phyloP scores from a whole-genome alignment of 2,797 vertebrate genomes.

The Aldrovandia affinis region DNA sequence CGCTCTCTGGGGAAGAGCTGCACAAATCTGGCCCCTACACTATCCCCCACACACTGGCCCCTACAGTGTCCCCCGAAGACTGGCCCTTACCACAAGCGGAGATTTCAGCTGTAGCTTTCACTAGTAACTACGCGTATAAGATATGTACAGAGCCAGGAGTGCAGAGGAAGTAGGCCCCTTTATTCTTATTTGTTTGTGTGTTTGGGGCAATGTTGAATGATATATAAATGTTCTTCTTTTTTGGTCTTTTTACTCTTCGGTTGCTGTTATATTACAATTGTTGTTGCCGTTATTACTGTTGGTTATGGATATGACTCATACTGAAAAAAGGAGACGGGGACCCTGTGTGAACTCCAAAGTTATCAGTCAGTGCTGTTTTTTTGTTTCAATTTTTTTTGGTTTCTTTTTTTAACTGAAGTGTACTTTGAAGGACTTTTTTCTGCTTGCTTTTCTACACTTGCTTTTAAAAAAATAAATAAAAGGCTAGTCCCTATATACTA shows the following conservation, averaged over 20 bases:
- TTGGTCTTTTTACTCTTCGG: background rate
- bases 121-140: background rate
- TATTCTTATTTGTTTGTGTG: background rate
- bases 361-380: constrained; percentile 47
- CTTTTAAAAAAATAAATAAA: too few species aligned
- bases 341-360: constrained; percentile 55
- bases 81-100: background rate
- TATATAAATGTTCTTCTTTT: background rate
- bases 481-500: background rate
- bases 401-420: background rate
- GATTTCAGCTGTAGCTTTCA: too few species aligned
- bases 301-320: constrained; percentile 51
- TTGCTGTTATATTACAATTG: constrained; percentile 5
- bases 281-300: constrained; percentile 52
- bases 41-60: background rate
- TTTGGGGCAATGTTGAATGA: background rate
- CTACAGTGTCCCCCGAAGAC: background rate
- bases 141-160: background rate
- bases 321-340: constrained; percentile 49
- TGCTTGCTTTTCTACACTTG: background rate
- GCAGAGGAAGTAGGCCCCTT: background rate
- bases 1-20: background rate
- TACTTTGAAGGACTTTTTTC: constrained; percentile 25
- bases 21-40: too few species aligned
- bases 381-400: constrained; percentile 49